Evolutionary conservation across 2,888 invertebrate genomes (phyloP), one percentile per base, ranked within the genome.

Genomic region (Drosophila neoperkinsi): DNA sequence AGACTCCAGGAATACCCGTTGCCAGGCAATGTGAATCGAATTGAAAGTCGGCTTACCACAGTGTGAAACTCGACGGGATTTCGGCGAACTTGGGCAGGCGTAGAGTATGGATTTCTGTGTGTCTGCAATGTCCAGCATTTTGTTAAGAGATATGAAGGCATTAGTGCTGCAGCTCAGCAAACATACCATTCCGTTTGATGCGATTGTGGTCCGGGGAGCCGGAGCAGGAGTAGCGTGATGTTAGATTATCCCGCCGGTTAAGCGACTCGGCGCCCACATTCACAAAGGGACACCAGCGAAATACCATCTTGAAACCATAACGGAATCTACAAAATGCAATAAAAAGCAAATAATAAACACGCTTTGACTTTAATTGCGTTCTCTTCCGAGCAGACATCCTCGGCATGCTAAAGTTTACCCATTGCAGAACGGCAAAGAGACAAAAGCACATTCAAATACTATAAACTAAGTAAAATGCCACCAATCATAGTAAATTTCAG

Each of bases 291-390:
- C 97, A 96, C 94, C 97, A 98, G 89, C 96, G 96, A 94, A 98
- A 98, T 93, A 98, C 97, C 93, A 97, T 96, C 91, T 97, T 97
- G 94, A 99, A 98, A 11, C 99, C 99, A 84, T 97, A 95, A 55
- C 98, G 96, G 94, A 99, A 99, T 93, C 98, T 98, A 93, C 28
- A 93, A 75, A 13, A 28, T 38, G 55, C 28, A 69, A 31, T 34
- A 30, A 56, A 46, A 33, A 38, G 21, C 56, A 68, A 46, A 71
- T 25, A 69, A 61, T 38, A 41, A 57, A 41, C 50, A 38, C 50
- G 41, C 16, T 34, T 28, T 31, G 25, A 49, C 51, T 21, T 57
- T 25, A 55, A 38, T 59, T 46, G 41, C 13, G 16, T 57, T 57
- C 28, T 21, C 50, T 33, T n/a, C 36, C 4, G 13, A 49, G n/a